A percentile compares a stretch with the other conserved stretches of the same genome.
Evolutionary conservation across 2,888 invertebrate genomes (phyloP).

Genomic region (Troides helena): DNA sequence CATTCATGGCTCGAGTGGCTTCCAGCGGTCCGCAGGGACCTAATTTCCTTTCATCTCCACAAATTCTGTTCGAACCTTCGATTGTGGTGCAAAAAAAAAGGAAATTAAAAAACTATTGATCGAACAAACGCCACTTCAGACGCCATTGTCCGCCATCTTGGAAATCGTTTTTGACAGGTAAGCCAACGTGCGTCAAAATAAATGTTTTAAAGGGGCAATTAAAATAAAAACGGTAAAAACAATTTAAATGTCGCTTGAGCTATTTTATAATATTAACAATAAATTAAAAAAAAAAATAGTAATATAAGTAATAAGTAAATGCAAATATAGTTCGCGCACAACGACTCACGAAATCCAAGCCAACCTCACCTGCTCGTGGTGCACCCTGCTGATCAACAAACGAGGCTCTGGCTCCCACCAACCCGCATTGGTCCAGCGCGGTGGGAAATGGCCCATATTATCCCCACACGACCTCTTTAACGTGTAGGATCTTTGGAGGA

Average conservation of each 20-base stretch:
- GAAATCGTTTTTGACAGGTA: slow-evolving; percentile 67
- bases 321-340: too few species aligned
- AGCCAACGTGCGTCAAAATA: slow-evolving; percentile 30
- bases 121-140: slow-evolving; percentile 72
- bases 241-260: background rate
- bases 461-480: too few species aligned
- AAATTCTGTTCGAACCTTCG: slow-evolving; percentile 60
- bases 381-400: too few species aligned
- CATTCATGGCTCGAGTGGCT: slow-evolving; percentile 72
- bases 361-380: too few species aligned
- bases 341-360: too few species aligned
- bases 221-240: slow-evolving; percentile 9
- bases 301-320: too few species aligned
- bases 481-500: too few species aligned
- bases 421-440: too few species aligned
- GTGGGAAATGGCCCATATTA: too few species aligned
- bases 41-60: slow-evolving; percentile 73
- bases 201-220: slow-evolving; percentile 21
- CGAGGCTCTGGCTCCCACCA: too few species aligned
- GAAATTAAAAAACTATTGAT: slow-evolving; percentile 73
- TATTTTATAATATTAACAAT: background rate
- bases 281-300: too few species aligned
- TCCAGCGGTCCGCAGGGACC: slow-evolving; percentile 55
- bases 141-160: slow-evolving; percentile 73
- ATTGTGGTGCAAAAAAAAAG: slow-evolving; percentile 66